A percentile compares a stretch with the other conserved stretches of the same genome.
Conservation (phyloP, 2,888 invertebrate species). For the Embidobia sp. region DNA sequence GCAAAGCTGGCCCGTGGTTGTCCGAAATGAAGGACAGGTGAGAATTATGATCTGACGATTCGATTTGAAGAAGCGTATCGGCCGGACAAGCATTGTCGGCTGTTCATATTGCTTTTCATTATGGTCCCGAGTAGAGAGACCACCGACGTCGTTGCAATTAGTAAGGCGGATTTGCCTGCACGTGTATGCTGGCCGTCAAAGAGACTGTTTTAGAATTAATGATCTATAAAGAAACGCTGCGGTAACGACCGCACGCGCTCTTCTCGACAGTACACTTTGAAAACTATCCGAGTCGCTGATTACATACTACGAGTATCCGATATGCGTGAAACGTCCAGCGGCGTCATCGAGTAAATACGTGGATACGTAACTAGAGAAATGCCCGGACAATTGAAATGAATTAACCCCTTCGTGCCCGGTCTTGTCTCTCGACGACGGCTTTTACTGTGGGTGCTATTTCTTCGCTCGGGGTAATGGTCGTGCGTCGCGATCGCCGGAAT, state of each 20-base stretch:
- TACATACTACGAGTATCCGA: slow-evolving; percentile 63
- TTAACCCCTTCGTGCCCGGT: slow-evolving; percentile 35
- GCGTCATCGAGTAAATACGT: slow-evolving; percentile 57
- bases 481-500: slow-evolving; percentile 34
- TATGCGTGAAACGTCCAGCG: slow-evolving; percentile 60
- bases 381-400: slow-evolving; percentile 58
- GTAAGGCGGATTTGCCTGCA: slow-evolving; percentile 76
- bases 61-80: slow-evolving; percentile 66
- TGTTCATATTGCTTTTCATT: slow-evolving; percentile 76
- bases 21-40: slow-evolving; percentile 57
- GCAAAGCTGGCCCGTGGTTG: slow-evolving; percentile 22
- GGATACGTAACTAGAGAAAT: slow-evolving; percentile 59
- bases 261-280: slow-evolving; percentile 61
- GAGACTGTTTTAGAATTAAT: slow-evolving; percentile 74
- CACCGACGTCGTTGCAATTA: slow-evolving; percentile 78
- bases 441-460: slow-evolving; percentile 46
- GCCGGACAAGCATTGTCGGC: slow-evolving; percentile 64
- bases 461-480: slow-evolving; percentile 37
- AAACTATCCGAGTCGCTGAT: slow-evolving; percentile 66
- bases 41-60: slow-evolving; percentile 65
- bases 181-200: slow-evolving; percentile 69
- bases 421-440: slow-evolving; percentile 36
- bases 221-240: slow-evolving; percentile 72
- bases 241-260: slow-evolving; percentile 70
- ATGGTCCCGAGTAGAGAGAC: slow-evolving; percentile 72